Evolutionary conservation across 2,797 vertebrate genomes (phyloP).

Genomic region (Xenopus petersii): DNA sequence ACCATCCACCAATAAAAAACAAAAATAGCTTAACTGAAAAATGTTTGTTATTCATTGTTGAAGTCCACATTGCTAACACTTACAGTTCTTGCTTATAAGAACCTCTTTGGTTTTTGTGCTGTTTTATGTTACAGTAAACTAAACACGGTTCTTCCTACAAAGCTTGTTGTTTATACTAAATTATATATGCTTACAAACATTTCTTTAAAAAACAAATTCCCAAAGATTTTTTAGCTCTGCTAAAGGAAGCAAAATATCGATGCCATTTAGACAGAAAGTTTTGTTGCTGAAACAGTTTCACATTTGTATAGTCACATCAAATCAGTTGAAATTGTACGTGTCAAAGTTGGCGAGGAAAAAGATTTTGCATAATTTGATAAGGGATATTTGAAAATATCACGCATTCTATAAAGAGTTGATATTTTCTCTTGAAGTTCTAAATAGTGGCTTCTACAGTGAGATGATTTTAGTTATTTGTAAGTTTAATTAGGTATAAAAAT

Average conservation of each 20-base stretch:
- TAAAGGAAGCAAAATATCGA: slow-evolving; percentile 16
- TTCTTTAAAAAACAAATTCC: slow-evolving; percentile 11
- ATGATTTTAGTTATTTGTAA: background rate
- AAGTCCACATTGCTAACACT: slow-evolving; percentile 22
- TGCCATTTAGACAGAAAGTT: background rate
- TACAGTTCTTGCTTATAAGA: background rate
- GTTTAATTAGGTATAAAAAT: background rate
- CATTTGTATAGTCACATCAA: slow-evolving; percentile 24
- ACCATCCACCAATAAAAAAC: background rate
- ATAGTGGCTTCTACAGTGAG: background rate
- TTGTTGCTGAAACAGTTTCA: slow-evolving; percentile 14
- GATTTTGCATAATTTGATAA: too few species aligned
- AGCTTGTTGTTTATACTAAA: slow-evolving; percentile 21
- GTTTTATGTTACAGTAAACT: slow-evolving; percentile 36
- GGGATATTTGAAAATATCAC: background rate
- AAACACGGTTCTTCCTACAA: slow-evolving; percentile 38
- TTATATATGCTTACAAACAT: slow-evolving; percentile 7
- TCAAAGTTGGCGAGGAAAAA: too few species aligned
- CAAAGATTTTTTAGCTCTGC: slow-evolving; percentile 19
- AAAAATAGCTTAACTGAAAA: slow-evolving; percentile 21
- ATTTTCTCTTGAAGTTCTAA: background rate
- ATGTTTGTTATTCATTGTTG: slow-evolving; percentile 28
- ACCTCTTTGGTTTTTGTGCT: background rate
- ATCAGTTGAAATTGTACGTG: too few species aligned
- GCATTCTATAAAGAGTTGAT: accelerated